phyloP scores from a whole-genome alignment of 2,113 vertebrate genomes.

The Fukomys damarensis region DNA sequence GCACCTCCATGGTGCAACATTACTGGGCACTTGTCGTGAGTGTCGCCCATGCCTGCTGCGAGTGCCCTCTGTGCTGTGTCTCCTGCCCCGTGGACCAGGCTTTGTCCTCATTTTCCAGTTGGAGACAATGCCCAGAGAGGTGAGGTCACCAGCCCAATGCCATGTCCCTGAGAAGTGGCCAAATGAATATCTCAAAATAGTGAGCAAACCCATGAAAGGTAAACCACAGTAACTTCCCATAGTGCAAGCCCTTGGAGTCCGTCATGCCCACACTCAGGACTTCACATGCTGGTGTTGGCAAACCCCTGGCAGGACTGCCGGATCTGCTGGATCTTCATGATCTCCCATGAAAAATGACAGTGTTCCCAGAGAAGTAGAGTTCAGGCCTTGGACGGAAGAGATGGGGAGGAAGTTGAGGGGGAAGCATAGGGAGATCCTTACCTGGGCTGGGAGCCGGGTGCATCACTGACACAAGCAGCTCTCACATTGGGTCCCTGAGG shows the following conservation, averaged over 20 bases:
- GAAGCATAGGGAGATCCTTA: not conserved
- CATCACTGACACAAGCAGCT: not conserved
- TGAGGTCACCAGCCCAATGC: not conserved
- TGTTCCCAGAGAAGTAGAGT: not conserved
- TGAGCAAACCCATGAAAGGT: not conserved
- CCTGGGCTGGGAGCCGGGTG: not conserved
- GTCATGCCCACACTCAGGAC: not conserved
- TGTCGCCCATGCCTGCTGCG: not conserved
- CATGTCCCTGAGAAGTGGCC: not conserved
- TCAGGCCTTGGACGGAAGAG: not conserved
- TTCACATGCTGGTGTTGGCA: not conserved
- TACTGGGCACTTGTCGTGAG: not conserved
- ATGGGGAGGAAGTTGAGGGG: not conserved
- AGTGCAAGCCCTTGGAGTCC: not conserved
- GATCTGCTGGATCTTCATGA: not conserved
- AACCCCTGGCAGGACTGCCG: no score
- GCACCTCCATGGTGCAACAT: accelerated
- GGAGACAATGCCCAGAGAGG: not conserved
- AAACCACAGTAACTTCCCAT: not conserved
- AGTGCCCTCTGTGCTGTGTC: not conserved
- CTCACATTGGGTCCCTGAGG: not conserved
- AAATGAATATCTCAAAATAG: not conserved
- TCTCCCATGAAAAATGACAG: not conserved
- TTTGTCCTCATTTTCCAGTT: not conserved
- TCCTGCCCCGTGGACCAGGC: no score